Evolutionary conservation across 2,113 vertebrate genomes (phyloP), one percentile per base, ranked within the genome.

Genomic region (Candoia aspera): DNA sequence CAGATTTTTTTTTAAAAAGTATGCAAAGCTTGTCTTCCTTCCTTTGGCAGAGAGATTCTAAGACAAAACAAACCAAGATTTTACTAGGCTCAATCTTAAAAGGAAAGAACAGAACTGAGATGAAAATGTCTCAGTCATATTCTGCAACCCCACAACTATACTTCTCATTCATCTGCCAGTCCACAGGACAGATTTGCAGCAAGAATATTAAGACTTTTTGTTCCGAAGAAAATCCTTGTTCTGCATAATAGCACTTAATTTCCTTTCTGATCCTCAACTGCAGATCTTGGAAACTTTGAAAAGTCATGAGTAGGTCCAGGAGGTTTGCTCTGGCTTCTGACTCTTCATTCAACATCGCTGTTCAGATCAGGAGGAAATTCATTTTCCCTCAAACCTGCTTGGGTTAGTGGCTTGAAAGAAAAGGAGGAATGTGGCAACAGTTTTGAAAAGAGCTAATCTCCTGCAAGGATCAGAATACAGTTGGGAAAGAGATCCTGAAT

Each of bases 1-100:
- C 96, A 96, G 96, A 97, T 96, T 95, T 96, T 33, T 91, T 88
- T 64, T 12, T 3, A 33, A 33, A 79, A 42, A 37, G 13, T 42
- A 79, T 88, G 37, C 8, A 42, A 62, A 89, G n/a, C 21, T 23
- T 0, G 37, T 24, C 26, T 92, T 49, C 24, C 17, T 53, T 58
- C 84, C 49, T 33, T 62, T 53, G 57, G 21, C 23, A 83, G n/a
- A 89, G 29, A 84, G 60, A 26, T 23, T 62, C 29, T 89, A 53
- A 87, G 57, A 29, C n/a, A 53, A 91, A 53, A 84, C 23, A 42
- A 49, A 15, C 23, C 53, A 49, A 88, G 57, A 54, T 89, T 21
- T 29, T 64, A 89, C 62, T 37, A 26, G 46, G 46, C 8, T 9
- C 1, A 1, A 23, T 53, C n/a, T 17, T 29, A n/a, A 84, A 84